Evolutionary conservation across 35 echinoderm and acorn worm species (phyloP), one percentile per base, ranked within the genome.

Genomic region (Strongylocentrotus purpuratus): DNA sequence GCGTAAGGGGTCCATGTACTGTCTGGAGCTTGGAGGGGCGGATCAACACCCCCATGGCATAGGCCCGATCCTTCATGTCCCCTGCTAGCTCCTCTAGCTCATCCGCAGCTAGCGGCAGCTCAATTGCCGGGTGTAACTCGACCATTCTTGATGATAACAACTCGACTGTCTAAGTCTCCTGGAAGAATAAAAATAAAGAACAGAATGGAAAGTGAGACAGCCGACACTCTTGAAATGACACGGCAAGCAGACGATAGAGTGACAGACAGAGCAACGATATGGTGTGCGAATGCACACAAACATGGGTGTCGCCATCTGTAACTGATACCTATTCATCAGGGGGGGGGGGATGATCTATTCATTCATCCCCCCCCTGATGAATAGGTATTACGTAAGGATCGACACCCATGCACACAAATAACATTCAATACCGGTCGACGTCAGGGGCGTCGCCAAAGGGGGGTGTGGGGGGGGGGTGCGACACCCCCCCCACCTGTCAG

Each of bases 21-120:
- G 91, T 93, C 91, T 55, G 91, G 18, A 25, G 45, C 28, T 58
- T 47, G 46, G 17, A 50, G n/a, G 91, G 91, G 32, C 91, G 91
- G 91, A 93, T 93, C 22, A 93, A 28, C 48, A 93, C 91, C 46
- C 91, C 91, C 91, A 48, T 93, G 4, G 91, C 91, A 46, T 93
- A 48, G 25, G 91, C 91, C 11, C 91, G 91, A 46, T 93, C 91
- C 48, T 46, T 47, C 9, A 93, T 58, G 48, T 48, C 91, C 46
- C 20, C 91, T 13, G 31, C 11, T 20, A 93, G n/a, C 45, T 93
- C 91, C 13, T 47, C 48, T 14, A 93, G 91, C 13, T 58, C 32
- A 58, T 50, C 45, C n/a, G 91, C 20, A 5, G 46, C 7, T 11
- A 93, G 91, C 15, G 91, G 91, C 31, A 93, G 46, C 91, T 47